Conservation (phyloP, 1,140 invertebrate species). For the Oedothorax gibbosus region DNA sequence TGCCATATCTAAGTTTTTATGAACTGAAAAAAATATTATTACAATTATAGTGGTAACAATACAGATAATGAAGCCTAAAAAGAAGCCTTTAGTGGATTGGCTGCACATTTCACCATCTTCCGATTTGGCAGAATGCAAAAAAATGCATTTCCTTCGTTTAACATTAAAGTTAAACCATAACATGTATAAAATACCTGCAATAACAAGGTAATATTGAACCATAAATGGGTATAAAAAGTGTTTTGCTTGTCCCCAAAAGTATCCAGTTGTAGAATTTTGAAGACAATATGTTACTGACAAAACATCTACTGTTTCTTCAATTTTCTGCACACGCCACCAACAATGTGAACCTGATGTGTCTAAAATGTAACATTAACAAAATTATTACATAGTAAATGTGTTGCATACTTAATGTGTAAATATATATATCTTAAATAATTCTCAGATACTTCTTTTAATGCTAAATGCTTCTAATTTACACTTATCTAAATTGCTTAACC, state of each 20-base stretch:
- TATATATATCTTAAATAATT: no score
- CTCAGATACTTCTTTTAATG: no score
- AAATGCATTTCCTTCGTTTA: not conserved
- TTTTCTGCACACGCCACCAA: conserved; percentile 30
- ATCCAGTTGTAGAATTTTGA: conserved; percentile 74
- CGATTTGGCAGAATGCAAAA: not conserved
- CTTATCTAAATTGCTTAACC: no score
- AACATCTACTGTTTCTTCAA: conserved; percentile 70
- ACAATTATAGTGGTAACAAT: conserved; percentile 74
- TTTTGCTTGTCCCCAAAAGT: conserved; percentile 74
- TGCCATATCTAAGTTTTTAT: conserved; percentile 67
- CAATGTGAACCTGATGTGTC: conserved; percentile 42
- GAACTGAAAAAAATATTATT: conserved; percentile 75
- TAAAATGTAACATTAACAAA: conserved; percentile 1
- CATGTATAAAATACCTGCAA: conserved; percentile 75
- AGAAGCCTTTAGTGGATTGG: conserved; percentile 74
- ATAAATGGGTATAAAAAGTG: conserved; percentile 76
- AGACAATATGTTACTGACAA: conserved; percentile 74
- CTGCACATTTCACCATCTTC: conserved; percentile 69
- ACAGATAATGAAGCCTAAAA: conserved; percentile 74
- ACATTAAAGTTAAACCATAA: conserved; percentile 72
- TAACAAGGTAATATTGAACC: conserved; percentile 72
- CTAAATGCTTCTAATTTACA: no score
- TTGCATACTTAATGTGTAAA: no score
- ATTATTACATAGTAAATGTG: no score